Percentiles rank a stretch among this genome's conserved stretches.
Conservation (phyloP, 2,888 invertebrate species). For the Epinotia nisella region DNA sequence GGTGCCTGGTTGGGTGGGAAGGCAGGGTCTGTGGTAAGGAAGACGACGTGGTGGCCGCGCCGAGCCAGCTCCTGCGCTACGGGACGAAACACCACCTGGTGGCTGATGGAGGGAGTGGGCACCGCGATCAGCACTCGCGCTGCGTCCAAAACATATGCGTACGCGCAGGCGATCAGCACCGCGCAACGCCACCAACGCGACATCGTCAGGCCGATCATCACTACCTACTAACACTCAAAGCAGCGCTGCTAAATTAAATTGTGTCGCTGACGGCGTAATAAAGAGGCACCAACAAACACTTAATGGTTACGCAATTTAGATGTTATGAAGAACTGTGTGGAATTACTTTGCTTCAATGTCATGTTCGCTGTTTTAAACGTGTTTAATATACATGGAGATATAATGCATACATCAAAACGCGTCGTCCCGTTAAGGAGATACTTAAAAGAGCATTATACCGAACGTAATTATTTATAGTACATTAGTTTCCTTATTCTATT, state of each 20-base stretch:
- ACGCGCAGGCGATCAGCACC: not conserved
- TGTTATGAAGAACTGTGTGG: not conserved
- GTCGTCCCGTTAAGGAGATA: too few relatives aligned
- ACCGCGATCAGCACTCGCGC: conserved; percentile 28
- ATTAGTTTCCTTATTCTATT: too few relatives aligned
- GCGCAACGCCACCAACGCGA: not conserved
- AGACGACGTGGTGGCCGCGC: conserved; percentile 20
- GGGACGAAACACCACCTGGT: conserved; percentile 31
- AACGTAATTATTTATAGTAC: too few relatives aligned
- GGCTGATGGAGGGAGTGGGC: conserved; percentile 35
- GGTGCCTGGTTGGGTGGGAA: conserved; percentile 10
- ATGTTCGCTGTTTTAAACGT: not conserved
- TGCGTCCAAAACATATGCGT: not conserved
- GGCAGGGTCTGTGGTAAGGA: conserved; percentile 33
- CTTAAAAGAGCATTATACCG: too few relatives aligned
- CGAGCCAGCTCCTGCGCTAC: conserved; percentile 19
- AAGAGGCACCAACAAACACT: too few relatives aligned
- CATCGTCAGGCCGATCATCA: not conserved
- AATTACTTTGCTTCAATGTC: not conserved
- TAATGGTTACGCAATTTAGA: not conserved
- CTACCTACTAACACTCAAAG: too few relatives aligned
- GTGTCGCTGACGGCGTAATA: too few relatives aligned
- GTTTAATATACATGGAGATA: too few relatives aligned
- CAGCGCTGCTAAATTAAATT: too few relatives aligned
- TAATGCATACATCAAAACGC: too few relatives aligned